Conservation (phyloP, 2,113 vertebrate species). For the Phocoena phocoena region DNA sequence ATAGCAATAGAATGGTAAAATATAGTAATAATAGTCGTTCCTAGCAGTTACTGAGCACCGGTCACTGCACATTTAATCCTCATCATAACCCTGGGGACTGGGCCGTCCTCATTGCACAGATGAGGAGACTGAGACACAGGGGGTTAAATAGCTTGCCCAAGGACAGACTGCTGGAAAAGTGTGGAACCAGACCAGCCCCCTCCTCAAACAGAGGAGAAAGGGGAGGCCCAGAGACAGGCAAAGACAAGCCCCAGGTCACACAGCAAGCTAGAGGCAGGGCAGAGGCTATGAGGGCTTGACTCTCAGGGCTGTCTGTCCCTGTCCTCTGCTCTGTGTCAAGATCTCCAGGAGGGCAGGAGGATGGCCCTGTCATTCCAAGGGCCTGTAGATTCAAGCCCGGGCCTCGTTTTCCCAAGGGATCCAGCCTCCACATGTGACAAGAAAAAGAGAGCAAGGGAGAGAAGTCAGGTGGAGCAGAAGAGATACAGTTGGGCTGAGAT, state of each 20-base stretch:
- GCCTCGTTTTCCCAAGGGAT: background rate
- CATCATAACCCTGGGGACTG: too few relatives aligned
- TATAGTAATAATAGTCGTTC: background rate
- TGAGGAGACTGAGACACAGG: background rate
- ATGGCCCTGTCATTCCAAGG: background rate
- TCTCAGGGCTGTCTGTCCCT: background rate
- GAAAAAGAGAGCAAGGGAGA: too few relatives aligned
- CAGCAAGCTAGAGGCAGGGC: background rate
- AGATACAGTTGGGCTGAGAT: background rate
- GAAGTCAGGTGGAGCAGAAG: background rate
- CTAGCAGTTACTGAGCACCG: background rate
- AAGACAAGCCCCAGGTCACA: background rate
- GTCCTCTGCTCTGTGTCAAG: fast-evolving
- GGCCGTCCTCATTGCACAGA: background rate
- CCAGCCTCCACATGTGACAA: background rate
- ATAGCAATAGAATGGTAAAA: background rate
- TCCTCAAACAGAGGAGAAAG: background rate
- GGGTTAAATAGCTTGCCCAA: background rate
- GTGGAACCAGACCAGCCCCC: background rate
- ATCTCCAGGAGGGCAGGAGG: background rate
- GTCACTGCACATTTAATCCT: background rate
- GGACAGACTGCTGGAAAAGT: background rate
- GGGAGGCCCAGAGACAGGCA: background rate
- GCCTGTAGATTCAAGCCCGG: background rate
- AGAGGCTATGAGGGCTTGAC: background rate